Conservation (phyloP, 2,888 invertebrate genomes). For the Platycnemis pennipes region DNA sequence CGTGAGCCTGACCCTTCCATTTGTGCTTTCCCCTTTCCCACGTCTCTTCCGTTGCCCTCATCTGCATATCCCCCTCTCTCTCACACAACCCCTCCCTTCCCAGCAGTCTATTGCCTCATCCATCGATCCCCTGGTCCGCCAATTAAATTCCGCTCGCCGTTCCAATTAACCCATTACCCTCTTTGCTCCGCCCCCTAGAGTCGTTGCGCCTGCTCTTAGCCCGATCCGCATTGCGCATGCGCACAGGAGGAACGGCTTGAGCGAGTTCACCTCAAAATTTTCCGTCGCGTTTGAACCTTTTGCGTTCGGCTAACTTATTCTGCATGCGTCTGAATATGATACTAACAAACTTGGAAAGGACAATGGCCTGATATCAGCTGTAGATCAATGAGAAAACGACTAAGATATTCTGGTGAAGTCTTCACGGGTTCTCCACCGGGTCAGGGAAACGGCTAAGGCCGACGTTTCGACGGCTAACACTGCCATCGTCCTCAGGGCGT, state of each 20-base stretch:
- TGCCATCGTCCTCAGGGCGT: too few species aligned
- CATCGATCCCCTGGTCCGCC: constrained; percentile 30
- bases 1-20: background rate
- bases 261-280: background rate
- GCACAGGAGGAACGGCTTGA: background rate
- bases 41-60: background rate
- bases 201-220: background rate
- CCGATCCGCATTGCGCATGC: background rate
- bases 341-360: too few species aligned
- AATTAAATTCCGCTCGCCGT: constrained; percentile 26
- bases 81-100: background rate
- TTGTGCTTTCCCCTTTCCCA: background rate
- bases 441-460: too few species aligned
- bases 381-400: too few species aligned
- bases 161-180: constrained; percentile 25
- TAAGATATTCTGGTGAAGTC: too few species aligned
- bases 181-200: background rate
- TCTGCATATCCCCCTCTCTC: background rate
- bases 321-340: too few species aligned
- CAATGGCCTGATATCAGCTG: too few species aligned
- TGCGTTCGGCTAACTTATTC: background rate
- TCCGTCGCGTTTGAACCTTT: background rate
- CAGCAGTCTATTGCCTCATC: background rate
- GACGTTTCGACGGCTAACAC: too few species aligned
- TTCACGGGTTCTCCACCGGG: too few species aligned